Percentiles rank a stretch among this genome's conserved stretches.
Evolutionary conservation across 35 echinoderm and acorn worm genomes (phyloP).

Genomic region (Ophioderma brevispina): DNA sequence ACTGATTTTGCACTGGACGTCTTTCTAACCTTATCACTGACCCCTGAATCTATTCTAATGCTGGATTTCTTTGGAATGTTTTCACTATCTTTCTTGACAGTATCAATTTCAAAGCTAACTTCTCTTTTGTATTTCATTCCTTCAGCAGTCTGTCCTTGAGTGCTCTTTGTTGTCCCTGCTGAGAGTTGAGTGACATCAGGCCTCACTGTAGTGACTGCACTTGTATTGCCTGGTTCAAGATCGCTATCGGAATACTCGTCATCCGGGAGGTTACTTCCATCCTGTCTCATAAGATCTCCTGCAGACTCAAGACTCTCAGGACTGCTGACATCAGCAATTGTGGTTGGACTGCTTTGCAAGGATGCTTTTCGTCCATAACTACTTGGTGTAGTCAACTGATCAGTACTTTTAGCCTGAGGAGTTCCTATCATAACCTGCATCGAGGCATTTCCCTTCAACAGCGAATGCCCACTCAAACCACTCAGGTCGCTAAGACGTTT

Average conservation of each 20-base stretch:
- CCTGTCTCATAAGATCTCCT: constrained; percentile 31
- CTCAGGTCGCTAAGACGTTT: constrained; percentile 66
- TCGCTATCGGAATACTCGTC: constrained; percentile 65
- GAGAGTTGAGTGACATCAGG: constrained; percentile 75
- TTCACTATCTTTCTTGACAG: not conserved
- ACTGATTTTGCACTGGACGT: constrained; percentile 65
- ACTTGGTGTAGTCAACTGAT: constrained; percentile 49
- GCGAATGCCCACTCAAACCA: constrained; percentile 44
- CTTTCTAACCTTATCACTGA: constrained; percentile 27
- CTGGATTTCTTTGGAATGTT: constrained; percentile 46
- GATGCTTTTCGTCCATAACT: constrained; percentile 58
- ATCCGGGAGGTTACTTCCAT: not conserved
- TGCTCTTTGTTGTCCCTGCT: not conserved
- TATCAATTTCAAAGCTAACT: constrained; percentile 88
- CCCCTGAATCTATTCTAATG: constrained; percentile 40
- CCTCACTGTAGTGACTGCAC: constrained; percentile 49
- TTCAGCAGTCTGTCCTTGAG: constrained; percentile 7
- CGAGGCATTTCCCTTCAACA: constrained; percentile 72
- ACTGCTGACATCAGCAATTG: constrained; percentile 72
- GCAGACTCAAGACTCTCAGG: constrained; percentile 86
- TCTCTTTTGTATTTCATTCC: constrained; percentile 67
- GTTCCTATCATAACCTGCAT: constrained; percentile 78
- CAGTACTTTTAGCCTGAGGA: constrained; percentile 70
- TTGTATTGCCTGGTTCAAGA: constrained; percentile 86
- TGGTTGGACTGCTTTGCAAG: constrained; percentile 56